Conservation (phyloP, 1,140 invertebrate species). For the Pantala flavescens region DNA sequence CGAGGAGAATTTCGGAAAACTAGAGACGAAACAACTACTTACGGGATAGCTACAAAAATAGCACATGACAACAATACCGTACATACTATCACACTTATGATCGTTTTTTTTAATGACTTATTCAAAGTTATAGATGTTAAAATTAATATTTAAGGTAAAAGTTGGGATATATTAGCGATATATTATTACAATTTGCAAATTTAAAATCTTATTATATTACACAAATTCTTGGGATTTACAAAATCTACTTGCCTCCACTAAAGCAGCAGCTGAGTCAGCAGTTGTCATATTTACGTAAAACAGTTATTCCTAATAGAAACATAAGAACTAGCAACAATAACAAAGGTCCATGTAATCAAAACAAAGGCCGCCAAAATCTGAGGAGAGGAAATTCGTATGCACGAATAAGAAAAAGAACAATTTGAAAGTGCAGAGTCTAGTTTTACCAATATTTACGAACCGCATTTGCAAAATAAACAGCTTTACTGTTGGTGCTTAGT, state of each 20-base stretch:
- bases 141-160: too few species aligned
- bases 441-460: background rate
- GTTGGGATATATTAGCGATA: too few species aligned
- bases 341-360: conserved; percentile 27
- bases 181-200: too few species aligned
- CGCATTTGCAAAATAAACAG: background rate
- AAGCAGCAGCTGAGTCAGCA: conserved; percentile 61
- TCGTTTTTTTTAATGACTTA: too few species aligned
- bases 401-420: too few species aligned
- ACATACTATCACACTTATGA: too few species aligned
- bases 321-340: conserved; percentile 25
- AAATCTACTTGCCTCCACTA: conserved; percentile 54
- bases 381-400: background rate
- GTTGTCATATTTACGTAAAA: conserved; percentile 49
- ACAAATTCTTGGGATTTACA: too few species aligned
- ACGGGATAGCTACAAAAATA: conserved; percentile 16
- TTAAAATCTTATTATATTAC: too few species aligned
- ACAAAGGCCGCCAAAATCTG: conserved; percentile 26
- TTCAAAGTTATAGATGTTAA: too few species aligned
- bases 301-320: conserved; percentile 17
- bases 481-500: background rate
- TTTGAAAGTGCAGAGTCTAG: too few species aligned
- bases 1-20: too few species aligned
- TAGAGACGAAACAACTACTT: too few species aligned
- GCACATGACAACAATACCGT: conserved; percentile 21